Evolutionary conservation across 2,797 vertebrate species (phyloP), one percentile per base, ranked within the genome.

Genomic region (Myotis findleyi): DNA sequence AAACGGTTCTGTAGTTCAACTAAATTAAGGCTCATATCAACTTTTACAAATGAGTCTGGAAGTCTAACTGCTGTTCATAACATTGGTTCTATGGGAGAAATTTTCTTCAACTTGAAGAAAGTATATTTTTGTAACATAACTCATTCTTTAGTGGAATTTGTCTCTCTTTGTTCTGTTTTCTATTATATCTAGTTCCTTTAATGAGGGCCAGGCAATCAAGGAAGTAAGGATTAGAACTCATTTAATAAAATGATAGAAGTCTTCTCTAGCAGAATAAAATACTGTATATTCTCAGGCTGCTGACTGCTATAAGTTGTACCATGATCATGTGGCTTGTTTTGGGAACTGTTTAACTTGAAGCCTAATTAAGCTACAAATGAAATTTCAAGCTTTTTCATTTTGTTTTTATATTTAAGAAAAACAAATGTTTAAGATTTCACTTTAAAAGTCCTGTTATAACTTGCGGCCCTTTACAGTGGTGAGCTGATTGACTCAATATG

Each of bases 361-460:
- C 51, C 59, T 79, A 55, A 82, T 49, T 80, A 84, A 94, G 66
- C 59, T 79, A 33, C 71, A 87, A 64, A 76, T 96, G 38, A 14
- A 25, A 93, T 95, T 59, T 84, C 8, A 59, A 55, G 44, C 10
- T 8, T 93, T 92, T 95, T 75, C 33, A 64, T 77, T 91, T 51
- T 69, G 8, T 86, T 96, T 87, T 25, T 97, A n/a, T 68, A n/a
- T n/a, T 91, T 88, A 73, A 36, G 68, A 23, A 69, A 69, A 69
- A 38, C 68, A 69, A 69, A 33, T 95, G 16, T 12, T 89, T 81
- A 71, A 23, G 51, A 55, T 93, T 94, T 97, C 76, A 51, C 72
- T 94, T 94, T 33, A 33, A 79, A 90, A 94, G 21, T 44, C 23
- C 20, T 91, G 33, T 66, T 53, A 21, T 69, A 71, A 86, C 20